phyloP scores from a whole-genome alignment of 2,797 vertebrate species.

The Takifugu ocellatus region DNA sequence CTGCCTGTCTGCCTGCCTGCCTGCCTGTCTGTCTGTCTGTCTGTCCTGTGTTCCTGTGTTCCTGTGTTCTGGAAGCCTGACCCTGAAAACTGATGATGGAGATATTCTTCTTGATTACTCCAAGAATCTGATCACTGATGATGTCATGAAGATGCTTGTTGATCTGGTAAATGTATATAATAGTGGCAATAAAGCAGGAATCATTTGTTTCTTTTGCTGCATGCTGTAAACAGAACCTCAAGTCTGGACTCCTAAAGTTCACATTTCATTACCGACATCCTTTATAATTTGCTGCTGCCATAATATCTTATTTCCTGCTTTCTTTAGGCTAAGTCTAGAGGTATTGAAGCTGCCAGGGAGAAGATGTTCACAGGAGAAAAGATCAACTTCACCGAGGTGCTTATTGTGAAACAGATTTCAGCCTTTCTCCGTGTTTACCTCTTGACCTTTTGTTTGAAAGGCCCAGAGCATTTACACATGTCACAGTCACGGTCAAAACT shows the following conservation, averaged over 20 bases:
- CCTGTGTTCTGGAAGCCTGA: slow-evolving; percentile 74
- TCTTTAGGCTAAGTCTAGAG: slow-evolving; percentile 86
- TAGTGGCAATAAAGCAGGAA: too few species aligned
- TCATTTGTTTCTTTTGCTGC: not conserved
- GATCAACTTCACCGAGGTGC: slow-evolving; percentile 98
- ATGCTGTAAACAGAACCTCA: not conserved
- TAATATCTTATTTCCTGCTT: not conserved
- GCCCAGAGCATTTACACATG: not conserved
- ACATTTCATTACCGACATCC: not conserved
- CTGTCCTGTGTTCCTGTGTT: not conserved
- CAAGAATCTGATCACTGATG: slow-evolving; percentile 91
- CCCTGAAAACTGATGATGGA: slow-evolving; percentile 83
- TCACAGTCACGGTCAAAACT: not conserved
- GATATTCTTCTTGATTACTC: slow-evolving; percentile 95
- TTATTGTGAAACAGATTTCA: slow-evolving; percentile 3
- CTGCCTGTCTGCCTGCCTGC: too few species aligned
- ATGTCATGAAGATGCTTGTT: slow-evolving; percentile 88
- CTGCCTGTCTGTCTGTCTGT: too few species aligned
- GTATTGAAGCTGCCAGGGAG: slow-evolving; percentile 85
- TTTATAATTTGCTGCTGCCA: not conserved
- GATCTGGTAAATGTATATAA: slow-evolving; percentile 80
- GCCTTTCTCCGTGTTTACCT: slow-evolving; percentile 7
- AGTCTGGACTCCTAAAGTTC: not conserved
- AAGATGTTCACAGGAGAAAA: slow-evolving; percentile 91
- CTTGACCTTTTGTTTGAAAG: slow-evolving; percentile 12